Percentiles rank a stretch among this genome's conserved stretches.
These are phyloP conservation scores for Nipponia nippon DNA, from an alignment of 2,113 vertebrate species.

Conservation along the genomic window DNA sequence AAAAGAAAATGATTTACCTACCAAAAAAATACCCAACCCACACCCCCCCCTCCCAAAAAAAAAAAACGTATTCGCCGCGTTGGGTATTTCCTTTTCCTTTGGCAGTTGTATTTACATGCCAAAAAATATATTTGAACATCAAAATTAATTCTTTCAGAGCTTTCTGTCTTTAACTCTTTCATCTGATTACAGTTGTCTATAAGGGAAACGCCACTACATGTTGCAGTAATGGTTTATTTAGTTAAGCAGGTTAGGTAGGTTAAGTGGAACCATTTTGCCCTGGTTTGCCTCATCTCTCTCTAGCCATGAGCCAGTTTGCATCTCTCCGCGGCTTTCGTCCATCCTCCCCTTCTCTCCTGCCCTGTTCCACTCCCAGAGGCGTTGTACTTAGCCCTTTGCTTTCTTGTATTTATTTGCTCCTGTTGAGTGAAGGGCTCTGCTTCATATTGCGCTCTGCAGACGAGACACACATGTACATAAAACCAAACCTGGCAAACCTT, in stretches of 20 bases:
- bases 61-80: neutral
- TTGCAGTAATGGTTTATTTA: slow-evolving; percentile 1
- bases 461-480: neutral
- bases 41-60: slow-evolving; percentile 35
- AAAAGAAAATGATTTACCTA: slow-evolving; percentile 79
- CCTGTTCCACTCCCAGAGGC: neutral
- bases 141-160: slow-evolving; percentile 60
- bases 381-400: neutral
- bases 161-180: slow-evolving; percentile 59
- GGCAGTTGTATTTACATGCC: neutral
- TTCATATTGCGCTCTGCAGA: neutral
- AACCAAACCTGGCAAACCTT: slow-evolving; percentile 7
- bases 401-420: slow-evolving; percentile 30
- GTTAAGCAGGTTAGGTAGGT: slow-evolving; percentile 34
- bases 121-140: slow-evolving; percentile 43
- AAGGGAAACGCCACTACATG: neutral
- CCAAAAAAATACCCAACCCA: slow-evolving; percentile 15
- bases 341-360: neutral
- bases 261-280: slow-evolving; percentile 38
- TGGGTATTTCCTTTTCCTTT: neutral
- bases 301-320: neutral
- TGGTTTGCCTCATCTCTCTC: neutral
- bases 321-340: neutral
- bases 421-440: slow-evolving; percentile 32
- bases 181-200: slow-evolving; percentile 20